Evolutionary conservation across 2,888 invertebrate species (phyloP).

Genomic region (Callyntrura guangdongensis): DNA sequence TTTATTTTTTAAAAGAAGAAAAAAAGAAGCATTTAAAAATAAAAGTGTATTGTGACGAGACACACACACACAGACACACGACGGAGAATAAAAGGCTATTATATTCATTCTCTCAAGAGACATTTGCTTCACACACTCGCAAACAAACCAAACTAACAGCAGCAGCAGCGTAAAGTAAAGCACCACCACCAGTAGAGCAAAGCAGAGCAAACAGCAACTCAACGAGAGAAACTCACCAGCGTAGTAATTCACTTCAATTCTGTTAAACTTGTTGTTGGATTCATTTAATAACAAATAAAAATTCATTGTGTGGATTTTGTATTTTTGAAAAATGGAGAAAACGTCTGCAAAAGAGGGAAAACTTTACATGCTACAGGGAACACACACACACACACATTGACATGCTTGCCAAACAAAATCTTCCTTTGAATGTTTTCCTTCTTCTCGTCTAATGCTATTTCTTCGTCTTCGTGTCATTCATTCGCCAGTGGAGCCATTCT

Average conservation of each 20-base stretch:
- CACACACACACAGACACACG: conserved; percentile 1
- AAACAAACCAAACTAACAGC: conserved; percentile 5
- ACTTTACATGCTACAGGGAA: not conserved
- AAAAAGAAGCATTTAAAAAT: conserved; percentile 20
- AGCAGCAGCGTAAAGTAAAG: not conserved
- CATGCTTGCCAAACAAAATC: not conserved
- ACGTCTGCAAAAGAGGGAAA: not conserved
- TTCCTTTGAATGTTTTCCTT: not conserved
- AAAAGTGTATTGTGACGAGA: conserved; percentile 12
- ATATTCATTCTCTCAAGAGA: conserved; percentile 67
- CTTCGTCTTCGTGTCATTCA: conserved; percentile 13
- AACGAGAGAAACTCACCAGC: not conserved
- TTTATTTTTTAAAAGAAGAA: conserved; percentile 34
- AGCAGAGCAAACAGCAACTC: conserved; percentile 15
- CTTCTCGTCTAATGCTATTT: conserved; percentile 25
- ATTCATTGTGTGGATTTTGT: conserved; percentile 30
- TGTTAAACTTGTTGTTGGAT: conserved; percentile 27
- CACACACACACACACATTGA: not conserved
- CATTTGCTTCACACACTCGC: conserved; percentile 66
- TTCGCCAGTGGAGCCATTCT: not conserved
- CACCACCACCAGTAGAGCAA: too few species aligned
- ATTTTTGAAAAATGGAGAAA: conserved; percentile 27
- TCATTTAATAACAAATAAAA: conserved; percentile 54
- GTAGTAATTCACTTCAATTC: conserved; percentile 14
- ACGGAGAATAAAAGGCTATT: conserved; percentile 53